Evolutionary conservation across 2,888 invertebrate species (phyloP).

Genomic region (Cephus pulcher): DNA sequence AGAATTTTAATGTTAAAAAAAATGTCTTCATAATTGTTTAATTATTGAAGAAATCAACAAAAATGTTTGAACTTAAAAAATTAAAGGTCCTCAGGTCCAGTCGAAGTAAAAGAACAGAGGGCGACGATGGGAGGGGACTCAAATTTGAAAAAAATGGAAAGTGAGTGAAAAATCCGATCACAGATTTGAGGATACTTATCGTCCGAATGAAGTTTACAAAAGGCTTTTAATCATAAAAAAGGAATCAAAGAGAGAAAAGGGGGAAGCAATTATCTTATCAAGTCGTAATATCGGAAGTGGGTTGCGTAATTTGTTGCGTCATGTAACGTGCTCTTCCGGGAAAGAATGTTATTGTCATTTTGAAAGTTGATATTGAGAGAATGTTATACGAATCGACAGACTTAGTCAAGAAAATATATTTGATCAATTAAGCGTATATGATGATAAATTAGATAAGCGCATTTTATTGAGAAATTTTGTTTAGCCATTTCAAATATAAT

Average conservation of each 20-base stretch:
- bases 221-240: neutral
- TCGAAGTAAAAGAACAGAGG: too few species aligned
- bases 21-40: too few species aligned
- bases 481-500: too few species aligned
- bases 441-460: neutral
- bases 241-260: neutral
- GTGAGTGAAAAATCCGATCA: too few species aligned
- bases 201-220: too few species aligned
- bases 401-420: neutral
- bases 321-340: neutral
- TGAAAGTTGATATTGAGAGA: neutral
- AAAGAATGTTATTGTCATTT: neutral
- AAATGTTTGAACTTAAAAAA: too few species aligned
- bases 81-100: too few species aligned
- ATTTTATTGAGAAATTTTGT: neutral
- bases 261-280: neutral
- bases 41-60: too few species aligned
- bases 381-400: neutral
- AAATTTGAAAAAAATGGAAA: too few species aligned
- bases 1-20: too few species aligned
- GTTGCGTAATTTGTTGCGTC: neutral
- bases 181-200: too few species aligned
- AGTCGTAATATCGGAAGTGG: neutral
- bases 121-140: fast-evolving
- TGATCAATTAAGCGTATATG: neutral